Evolutionary conservation across 2,113 vertebrate species (phyloP).

Genomic region (Aegotheles bennettii): DNA sequence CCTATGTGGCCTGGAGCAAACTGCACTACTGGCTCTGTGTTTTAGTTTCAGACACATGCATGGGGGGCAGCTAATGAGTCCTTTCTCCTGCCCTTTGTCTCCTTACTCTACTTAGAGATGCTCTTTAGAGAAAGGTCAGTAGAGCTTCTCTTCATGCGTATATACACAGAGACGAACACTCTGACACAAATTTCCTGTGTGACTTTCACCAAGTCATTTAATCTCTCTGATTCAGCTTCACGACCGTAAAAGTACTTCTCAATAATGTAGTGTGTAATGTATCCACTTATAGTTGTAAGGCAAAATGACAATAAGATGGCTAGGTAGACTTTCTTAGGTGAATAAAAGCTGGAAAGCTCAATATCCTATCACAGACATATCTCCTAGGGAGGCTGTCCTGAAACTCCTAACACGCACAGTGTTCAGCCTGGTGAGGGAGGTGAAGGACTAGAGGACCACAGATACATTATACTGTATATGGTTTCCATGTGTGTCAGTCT

Average conservation of each 20-base stretch:
- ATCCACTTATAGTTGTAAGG: neutral
- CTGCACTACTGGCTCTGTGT: neutral
- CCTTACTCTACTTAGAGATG: neutral
- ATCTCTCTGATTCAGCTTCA: neutral
- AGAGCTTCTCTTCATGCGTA: neutral
- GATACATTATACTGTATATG: neutral
- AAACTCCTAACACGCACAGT: neutral
- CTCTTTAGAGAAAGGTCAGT: neutral
- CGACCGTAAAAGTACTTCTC: neutral
- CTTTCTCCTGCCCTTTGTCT: slow-evolving; percentile 14
- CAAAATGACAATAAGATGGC: neutral
- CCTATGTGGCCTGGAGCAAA: slow-evolving; percentile 49
- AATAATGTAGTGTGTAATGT: neutral
- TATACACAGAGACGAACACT: neutral
- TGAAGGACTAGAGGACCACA: accelerated
- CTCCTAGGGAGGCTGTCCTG: neutral
- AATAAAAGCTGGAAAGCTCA: neutral
- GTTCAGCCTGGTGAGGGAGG: neutral
- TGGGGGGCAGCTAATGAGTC: neutral
- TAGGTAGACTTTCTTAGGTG: neutral
- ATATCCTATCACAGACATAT: neutral
- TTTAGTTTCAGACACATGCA: neutral
- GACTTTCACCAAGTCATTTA: slow-evolving; percentile 5
- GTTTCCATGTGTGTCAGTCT: neutral
- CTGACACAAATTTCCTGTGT: slow-evolving; percentile 25